Percentiles rank a stretch among this genome's conserved stretches.
Conservation (phyloP, 2,113 vertebrate species). For the Furnarius figulus region DNA sequence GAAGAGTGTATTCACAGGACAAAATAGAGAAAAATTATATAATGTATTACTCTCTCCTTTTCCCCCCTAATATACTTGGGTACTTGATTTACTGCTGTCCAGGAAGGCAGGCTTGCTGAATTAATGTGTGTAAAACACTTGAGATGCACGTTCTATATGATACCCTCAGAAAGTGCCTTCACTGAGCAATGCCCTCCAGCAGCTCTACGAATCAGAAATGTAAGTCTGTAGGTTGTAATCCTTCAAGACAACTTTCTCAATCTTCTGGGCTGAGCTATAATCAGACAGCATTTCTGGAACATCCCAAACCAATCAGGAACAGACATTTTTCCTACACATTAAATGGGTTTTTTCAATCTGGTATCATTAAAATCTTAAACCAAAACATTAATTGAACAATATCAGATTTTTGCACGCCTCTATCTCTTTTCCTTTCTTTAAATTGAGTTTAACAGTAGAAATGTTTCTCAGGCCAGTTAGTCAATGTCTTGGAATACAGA, state of each 20-base stretch:
- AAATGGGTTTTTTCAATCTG: neutral
- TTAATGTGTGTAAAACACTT: neutral
- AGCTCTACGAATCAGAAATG: neutral
- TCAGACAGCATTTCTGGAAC: neutral
- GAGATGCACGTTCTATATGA: neutral
- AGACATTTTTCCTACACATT: neutral
- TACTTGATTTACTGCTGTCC: constrained; percentile 29
- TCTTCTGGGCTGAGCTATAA: neutral
- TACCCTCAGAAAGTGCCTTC: constrained; percentile 25
- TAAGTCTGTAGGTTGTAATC: neutral
- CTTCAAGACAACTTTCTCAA: neutral
- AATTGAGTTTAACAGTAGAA: constrained; percentile 17
- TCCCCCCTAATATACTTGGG: neutral
- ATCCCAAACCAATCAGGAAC: neutral
- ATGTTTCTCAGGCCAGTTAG: constrained; percentile 12
- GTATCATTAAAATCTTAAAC: neutral
- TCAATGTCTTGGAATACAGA: neutral
- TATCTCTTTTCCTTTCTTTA: neutral
- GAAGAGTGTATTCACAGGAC: neutral
- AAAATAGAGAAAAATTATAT: neutral
- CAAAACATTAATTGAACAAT: constrained; percentile 22
- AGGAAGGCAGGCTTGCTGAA: neutral
- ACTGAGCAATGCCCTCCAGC: neutral
- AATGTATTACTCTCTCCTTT: neutral
- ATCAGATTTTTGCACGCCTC: neutral